A percentile compares a stretch with the other conserved stretches of the same genome.
phyloP scores from a whole-genome alignment of 2,113 vertebrate genomes.

The Eptatretus burgeri region DNA sequence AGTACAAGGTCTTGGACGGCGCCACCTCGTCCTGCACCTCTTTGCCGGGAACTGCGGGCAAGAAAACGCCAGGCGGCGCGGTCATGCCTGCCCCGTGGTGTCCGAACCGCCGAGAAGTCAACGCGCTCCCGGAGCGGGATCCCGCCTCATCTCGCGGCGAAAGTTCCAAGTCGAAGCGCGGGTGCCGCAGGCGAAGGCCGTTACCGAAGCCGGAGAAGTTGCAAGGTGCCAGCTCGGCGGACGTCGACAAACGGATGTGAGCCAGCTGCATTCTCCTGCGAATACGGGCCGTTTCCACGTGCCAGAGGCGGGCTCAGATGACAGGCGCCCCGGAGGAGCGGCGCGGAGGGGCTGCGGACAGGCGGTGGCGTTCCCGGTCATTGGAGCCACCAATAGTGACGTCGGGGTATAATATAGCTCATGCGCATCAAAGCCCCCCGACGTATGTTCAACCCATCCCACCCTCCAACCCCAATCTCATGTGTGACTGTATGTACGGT shows the following conservation, averaged over 20 bases:
- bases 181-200: not conserved
- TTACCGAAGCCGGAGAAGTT: not conserved
- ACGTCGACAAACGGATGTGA: not conserved
- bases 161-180: conserved; percentile 2
- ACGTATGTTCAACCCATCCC: no score
- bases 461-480: no score
- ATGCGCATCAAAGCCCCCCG: no score
- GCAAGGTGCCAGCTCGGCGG: conserved; percentile 1
- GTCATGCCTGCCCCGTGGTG: not conserved
- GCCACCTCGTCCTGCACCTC: not conserved
- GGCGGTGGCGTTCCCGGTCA: no score
- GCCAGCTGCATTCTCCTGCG: conserved; percentile 2
- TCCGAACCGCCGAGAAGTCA: not conserved
- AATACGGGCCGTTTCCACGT: no score
- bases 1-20: not conserved
- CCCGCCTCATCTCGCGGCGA: not conserved
- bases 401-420: no score
- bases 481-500: no score
- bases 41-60: not conserved
- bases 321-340: no score
- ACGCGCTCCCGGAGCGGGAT: not conserved
- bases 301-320: no score
- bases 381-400: no score
- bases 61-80: conserved; percentile 2
- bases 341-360: no score